Evolutionary conservation across 2,888 invertebrate species (phyloP).

Genomic region (Pharmacophagus antenor): DNA sequence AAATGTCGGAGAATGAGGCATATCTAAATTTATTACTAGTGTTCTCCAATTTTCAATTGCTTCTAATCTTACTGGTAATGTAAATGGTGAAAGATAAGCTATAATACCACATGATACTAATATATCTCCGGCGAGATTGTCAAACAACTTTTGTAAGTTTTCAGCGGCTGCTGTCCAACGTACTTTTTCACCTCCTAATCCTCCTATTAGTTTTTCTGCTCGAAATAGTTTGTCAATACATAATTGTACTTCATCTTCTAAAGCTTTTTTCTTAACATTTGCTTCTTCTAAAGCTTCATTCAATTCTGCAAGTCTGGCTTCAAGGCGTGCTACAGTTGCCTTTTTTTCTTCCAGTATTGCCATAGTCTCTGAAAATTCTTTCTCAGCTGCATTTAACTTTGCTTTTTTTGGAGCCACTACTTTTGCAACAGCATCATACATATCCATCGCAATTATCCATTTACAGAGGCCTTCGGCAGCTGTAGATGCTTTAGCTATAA

Average conservation of each 20-base stretch:
- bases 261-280: slow-evolving; percentile 83
- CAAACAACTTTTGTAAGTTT: slow-evolving; percentile 86
- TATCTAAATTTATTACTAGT: slow-evolving; percentile 83
- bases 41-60: slow-evolving; percentile 86
- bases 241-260: slow-evolving; percentile 87
- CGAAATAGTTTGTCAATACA: slow-evolving; percentile 92
- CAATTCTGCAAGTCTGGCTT: slow-evolving; percentile 86
- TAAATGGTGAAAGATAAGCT: slow-evolving; percentile 93
- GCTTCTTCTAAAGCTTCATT: slow-evolving; percentile 85
- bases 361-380: slow-evolving; percentile 90
- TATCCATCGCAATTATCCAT: slow-evolving; percentile 95
- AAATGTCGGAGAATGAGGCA: slow-evolving; percentile 89
- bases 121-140: slow-evolving; percentile 93
- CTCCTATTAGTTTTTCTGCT: slow-evolving; percentile 93
- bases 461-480: slow-evolving; percentile 96
- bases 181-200: slow-evolving; percentile 92
- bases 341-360: slow-evolving; percentile 91
- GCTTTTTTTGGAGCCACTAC: slow-evolving; percentile 92
- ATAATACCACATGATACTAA: slow-evolving; percentile 93
- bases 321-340: slow-evolving; percentile 87
- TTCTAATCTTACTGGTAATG: slow-evolving; percentile 82
- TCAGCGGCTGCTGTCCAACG: slow-evolving; percentile 91
- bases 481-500: slow-evolving; percentile 93
- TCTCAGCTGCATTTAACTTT: slow-evolving; percentile 89
- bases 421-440: slow-evolving; percentile 92